Evolutionary conservation across 2,113 vertebrate genomes (phyloP).

Genomic region (rabbit (Oryctolagus cuniculus)): DNA sequence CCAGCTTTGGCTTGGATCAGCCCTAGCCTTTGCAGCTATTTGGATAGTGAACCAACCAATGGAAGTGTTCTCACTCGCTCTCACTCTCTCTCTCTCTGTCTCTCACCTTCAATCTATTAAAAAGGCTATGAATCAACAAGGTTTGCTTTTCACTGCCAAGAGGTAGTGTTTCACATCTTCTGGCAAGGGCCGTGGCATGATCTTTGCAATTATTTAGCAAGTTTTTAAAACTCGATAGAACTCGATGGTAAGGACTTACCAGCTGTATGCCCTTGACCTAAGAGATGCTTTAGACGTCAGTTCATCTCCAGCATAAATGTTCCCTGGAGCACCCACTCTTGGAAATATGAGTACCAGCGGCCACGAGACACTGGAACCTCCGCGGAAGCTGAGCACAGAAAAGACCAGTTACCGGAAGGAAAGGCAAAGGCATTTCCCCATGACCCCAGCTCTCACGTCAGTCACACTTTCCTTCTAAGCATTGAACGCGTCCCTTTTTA

Average conservation of each 20-base stretch:
- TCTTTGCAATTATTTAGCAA: neutral
- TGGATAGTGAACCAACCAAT: no score
- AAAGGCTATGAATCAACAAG: neutral
- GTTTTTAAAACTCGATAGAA: neutral
- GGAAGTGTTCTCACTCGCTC: no score
- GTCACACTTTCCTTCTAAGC: neutral
- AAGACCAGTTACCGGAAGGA: neutral
- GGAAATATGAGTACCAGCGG: neutral
- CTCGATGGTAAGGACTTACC: constrained; percentile 32
- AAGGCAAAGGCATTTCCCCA: neutral
- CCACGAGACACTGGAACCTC: neutral
- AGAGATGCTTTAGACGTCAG: neutral
- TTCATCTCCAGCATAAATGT: neutral
- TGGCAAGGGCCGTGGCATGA: neutral
- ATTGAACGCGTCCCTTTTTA: neutral
- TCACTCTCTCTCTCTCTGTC: no score
- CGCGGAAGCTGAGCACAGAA: neutral
- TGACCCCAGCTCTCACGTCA: neutral
- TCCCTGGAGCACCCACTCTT: neutral
- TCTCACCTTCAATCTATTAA: neutral
- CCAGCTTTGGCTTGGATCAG: no score
- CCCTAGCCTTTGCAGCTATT: no score
- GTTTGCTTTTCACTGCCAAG: neutral
- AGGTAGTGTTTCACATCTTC: neutral
- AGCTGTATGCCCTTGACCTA: neutral